Evolutionary conservation across 2,113 vertebrate species (phyloP), one percentile per base, ranked within the genome.

Genomic region (Apus apus): DNA sequence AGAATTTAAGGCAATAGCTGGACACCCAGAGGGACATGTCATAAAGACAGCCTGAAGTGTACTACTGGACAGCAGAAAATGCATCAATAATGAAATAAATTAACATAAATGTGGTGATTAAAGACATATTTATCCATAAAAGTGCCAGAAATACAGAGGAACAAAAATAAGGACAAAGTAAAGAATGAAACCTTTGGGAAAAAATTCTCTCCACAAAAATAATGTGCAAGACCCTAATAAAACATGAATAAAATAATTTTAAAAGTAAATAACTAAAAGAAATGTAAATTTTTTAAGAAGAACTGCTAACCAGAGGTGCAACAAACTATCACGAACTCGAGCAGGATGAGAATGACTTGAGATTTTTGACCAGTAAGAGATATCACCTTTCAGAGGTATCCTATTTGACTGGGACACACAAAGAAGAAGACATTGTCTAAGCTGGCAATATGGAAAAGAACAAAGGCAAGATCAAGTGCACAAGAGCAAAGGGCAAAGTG

Each of bases 401-500:
- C 73, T 27, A 30, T 71, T 40, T 48, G 64, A 68, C 38, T 36
- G 32, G 56, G 48, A 91, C 15, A 71, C 66, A 91, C 0, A 6
- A 46, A 60, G 78, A 61, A 86, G 68, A 84, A 51, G 73, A 62
- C 75, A 51, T 46, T 66, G 51, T 67, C 81, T 40, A 34, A 68
- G 75, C 19, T 29, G 25, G 54, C 67, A 91, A 30, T 5, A 68
- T 23, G 64, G 71, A 46, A 79, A 85, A 85, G 89, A 93, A 87
- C 81, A 96, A 96, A 88, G 81, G 78, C 82, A 73, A 25, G 68
- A 93, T 80, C 85, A 84, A 82, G 73, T 64, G 62, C 83, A 68
- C 36, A 50, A 36, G 83, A 93, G 88, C 88, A 92, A 90, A 93
- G 90, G 86, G 86, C 76, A 1, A 92, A 93, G 54, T 46, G 93